phyloP scores from a whole-genome alignment of 2,113 vertebrate species.

The Leptocoma aspasia region DNA sequence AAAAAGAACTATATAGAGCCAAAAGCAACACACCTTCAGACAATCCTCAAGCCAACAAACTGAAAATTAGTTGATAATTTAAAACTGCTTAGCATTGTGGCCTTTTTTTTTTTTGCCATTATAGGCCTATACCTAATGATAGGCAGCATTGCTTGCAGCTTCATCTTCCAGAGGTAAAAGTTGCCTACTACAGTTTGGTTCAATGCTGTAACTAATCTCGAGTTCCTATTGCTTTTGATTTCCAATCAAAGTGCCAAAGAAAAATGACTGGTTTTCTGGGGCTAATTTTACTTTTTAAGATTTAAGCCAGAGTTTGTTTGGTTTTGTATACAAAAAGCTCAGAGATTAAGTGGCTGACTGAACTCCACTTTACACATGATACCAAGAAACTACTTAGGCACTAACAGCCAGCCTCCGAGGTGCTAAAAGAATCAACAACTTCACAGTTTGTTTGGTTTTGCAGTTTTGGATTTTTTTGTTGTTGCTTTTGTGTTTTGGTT shows the following conservation, averaged over 20 bases:
- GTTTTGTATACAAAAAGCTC: neutral
- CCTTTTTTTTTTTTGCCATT: neutral
- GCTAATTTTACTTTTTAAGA: neutral
- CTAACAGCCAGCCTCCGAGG: neutral
- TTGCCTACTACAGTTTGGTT: neutral
- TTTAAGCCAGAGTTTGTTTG: too few relatives aligned
- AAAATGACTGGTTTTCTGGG: neutral
- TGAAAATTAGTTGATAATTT: neutral
- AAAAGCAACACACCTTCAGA: neutral
- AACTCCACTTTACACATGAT: neutral
- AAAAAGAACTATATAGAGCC: neutral
- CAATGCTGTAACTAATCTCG: neutral
- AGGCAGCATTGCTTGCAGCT: neutral
- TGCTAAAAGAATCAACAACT: neutral
- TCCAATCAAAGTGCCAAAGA: neutral
- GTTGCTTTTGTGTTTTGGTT: neutral
- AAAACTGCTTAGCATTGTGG: neutral
- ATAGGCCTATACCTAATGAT: rapidly evolving
- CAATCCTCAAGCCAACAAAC: neutral
- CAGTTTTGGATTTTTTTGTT: neutral
- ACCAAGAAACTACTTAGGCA: neutral
- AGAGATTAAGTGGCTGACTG: neutral
- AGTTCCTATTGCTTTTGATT: neutral
- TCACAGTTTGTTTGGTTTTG: neutral
- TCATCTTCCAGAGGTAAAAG: neutral